These are phyloP conservation scores for Gobio gobio DNA, from an alignment of 2,113 vertebrate genomes.

Conservation along the genomic window DNA sequence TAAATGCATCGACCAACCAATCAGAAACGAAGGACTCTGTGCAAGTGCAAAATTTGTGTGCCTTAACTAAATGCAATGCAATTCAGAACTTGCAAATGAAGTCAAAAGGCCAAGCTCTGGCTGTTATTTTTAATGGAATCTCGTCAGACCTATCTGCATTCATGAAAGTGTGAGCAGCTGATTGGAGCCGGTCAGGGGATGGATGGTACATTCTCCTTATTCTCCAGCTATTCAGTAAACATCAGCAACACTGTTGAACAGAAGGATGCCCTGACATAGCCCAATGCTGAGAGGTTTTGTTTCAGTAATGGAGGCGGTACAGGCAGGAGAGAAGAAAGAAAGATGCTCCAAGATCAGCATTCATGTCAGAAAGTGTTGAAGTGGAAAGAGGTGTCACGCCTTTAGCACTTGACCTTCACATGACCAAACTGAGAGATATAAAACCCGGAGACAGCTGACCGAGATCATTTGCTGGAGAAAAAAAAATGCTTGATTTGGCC, in stretches of 20 bases:
- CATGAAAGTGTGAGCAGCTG: constrained; percentile 42
- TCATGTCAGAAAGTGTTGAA: constrained; percentile 55
- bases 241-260: constrained; percentile 8
- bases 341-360: constrained; percentile 40
- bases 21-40: not conserved
- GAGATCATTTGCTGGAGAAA: constrained; percentile 2
- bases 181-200: not conserved
- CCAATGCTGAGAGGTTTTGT: constrained; percentile 33
- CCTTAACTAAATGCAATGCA: constrained; percentile 40
- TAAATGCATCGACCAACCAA: not conserved
- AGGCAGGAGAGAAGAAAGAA: constrained; percentile 28
- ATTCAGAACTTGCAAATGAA: constrained; percentile 54
- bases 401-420: constrained; percentile 54
- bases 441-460: constrained; percentile 36
- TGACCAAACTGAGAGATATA: constrained; percentile 44
- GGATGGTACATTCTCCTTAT: constrained; percentile 5
- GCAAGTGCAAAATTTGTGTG: not conserved
- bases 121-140: constrained; percentile 53
- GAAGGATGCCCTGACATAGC: not conserved
- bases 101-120: constrained; percentile 49
- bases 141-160: constrained; percentile 46
- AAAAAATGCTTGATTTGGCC: constrained; percentile 24
- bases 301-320: constrained; percentile 32
- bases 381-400: constrained; percentile 50
- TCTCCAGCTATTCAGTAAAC: constrained; percentile 29